These are phyloP conservation scores for Pseudomyrmex cubaensis DNA, from an alignment of 1,140 invertebrate species.

Conservation along the genomic window DNA sequence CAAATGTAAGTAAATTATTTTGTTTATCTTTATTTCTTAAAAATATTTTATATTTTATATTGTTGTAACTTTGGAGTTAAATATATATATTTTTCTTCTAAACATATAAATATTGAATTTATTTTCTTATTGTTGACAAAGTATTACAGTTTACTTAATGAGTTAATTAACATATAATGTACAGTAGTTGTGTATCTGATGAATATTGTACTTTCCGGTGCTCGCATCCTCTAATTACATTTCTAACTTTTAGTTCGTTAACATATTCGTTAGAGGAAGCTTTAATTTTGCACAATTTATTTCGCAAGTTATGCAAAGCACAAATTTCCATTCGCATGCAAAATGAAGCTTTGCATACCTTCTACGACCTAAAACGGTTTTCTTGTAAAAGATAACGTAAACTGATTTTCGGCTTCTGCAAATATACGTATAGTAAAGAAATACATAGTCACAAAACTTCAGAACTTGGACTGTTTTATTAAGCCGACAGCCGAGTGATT, in stretches of 20 bases:
- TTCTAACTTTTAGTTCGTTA: neutral
- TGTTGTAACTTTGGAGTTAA: neutral
- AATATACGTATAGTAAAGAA: no score
- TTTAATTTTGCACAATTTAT: neutral
- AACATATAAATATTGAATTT: no score
- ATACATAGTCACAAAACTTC: neutral
- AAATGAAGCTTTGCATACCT: neutral
- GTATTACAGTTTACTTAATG: neutral
- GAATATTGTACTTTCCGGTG: neutral
- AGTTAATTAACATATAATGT: constrained; percentile 2
- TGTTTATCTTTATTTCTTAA: no score
- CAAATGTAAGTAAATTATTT: no score
- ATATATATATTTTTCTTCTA: neutral
- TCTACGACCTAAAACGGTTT: neutral
- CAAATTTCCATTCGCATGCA: neutral
- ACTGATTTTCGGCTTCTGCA: neutral
- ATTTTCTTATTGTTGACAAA: no score
- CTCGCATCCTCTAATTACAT: constrained; percentile 18
- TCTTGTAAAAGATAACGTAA: neutral
- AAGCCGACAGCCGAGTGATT: neutral
- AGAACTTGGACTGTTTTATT: constrained; percentile 6
- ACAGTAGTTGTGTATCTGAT: neutral
- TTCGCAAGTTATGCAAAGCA: neutral
- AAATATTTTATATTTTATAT: no score
- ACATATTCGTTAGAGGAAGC: neutral